These are phyloP conservation scores for Ericerus pela DNA, from an alignment of 1,140 invertebrate species.

Conservation along the genomic window DNA sequence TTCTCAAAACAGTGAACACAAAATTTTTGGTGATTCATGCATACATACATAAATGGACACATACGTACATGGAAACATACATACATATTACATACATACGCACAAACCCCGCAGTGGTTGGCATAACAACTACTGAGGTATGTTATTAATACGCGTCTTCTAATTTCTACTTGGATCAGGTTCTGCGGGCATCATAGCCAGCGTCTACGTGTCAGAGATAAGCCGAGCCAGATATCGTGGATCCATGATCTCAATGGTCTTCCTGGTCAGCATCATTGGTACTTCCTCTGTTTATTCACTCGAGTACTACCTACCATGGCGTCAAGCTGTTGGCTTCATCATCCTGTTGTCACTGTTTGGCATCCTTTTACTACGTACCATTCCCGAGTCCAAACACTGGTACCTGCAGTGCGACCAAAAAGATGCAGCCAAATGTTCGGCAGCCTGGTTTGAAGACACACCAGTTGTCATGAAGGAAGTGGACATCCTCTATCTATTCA, in stretches of 20 bases:
- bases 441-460: background rate
- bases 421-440: background rate
- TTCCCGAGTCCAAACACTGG: background rate
- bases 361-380: background rate
- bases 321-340: background rate
- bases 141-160: too few species aligned
- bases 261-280: background rate
- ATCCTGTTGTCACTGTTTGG: background rate
- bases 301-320: background rate
- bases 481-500: background rate
- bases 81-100: too few species aligned
- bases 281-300: background rate
- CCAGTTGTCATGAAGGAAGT: background rate
- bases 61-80: too few species aligned
- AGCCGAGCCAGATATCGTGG: background rate
- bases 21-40: too few species aligned
- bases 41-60: too few species aligned
- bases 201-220: background rate
- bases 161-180: too few species aligned
- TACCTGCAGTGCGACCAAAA: background rate
- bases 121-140: too few species aligned
- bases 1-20: too few species aligned
- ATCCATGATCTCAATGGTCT: background rate
- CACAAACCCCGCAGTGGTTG: too few species aligned
- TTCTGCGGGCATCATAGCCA: too few species aligned